A percentile compares a stretch with the other conserved stretches of the same genome.
Conservation (phyloP, 2,888 invertebrate genomes). For the Psylliodes chrysocephalus region DNA sequence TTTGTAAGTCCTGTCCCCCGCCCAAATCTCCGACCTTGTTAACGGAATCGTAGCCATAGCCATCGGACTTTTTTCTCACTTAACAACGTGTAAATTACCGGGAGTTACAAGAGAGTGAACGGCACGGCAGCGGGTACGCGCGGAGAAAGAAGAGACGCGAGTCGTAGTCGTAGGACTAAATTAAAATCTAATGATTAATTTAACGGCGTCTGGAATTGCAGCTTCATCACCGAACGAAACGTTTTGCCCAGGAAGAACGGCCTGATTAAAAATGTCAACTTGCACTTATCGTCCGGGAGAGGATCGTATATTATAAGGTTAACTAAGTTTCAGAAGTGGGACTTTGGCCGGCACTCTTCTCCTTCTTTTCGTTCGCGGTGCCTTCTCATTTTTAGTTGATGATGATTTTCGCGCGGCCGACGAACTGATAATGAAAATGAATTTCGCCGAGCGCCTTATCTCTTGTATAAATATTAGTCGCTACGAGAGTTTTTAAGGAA, state of each 20-base stretch:
- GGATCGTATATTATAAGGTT: conserved; percentile 44
- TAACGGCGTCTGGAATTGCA: conserved; percentile 60
- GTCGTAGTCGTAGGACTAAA: conserved; percentile 54
- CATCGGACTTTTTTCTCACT: conserved; percentile 19
- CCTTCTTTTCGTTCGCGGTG: background rate
- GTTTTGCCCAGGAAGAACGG: conserved; percentile 42
- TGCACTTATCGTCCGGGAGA: conserved; percentile 45
- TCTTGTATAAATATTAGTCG: conserved; percentile 16
- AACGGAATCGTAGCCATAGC: conserved; percentile 4
- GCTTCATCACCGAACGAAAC: conserved; percentile 52
- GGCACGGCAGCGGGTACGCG: background rate
- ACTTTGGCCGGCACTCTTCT: background rate
- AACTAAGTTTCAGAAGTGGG: conserved; percentile 33
- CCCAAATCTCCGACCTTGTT: background rate
- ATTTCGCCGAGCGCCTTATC: conserved; percentile 11
- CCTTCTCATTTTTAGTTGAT: conserved; percentile 11
- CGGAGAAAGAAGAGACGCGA: too few relatives aligned
- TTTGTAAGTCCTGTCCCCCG: background rate
- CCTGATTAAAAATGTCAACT: conserved; percentile 52
- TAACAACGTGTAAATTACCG: conserved; percentile 22
- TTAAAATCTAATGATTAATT: conserved; percentile 63
- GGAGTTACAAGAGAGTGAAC: conserved; percentile 16
- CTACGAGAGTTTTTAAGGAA: conserved; percentile 13
- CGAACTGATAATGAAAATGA: conserved; percentile 26
- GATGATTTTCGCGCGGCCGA: background rate